These are phyloP conservation scores for Stenurella melanura DNA, from an alignment of 2,888 invertebrate genomes.

Conservation along the genomic window DNA sequence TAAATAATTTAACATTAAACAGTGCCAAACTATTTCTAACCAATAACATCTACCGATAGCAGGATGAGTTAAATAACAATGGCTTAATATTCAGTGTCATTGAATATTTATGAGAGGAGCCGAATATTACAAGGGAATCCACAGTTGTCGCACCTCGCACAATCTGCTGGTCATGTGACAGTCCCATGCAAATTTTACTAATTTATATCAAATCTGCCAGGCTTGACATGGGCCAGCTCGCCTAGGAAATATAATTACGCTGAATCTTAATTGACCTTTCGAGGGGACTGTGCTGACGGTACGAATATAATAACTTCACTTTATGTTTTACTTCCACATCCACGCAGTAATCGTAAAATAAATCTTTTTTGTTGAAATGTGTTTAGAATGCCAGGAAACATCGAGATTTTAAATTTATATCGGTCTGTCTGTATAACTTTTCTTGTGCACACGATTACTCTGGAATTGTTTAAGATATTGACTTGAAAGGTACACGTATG, in stretches of 20 bases:
- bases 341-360: too few species aligned
- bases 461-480: too few species aligned
- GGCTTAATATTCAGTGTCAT: constrained; percentile 40
- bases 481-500: too few species aligned
- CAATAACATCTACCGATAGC: not conserved
- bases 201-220: constrained; percentile 66
- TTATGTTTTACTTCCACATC: not conserved
- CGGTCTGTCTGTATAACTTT: too few species aligned
- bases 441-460: too few species aligned
- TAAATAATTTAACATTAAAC: too few species aligned
- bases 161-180: constrained; percentile 54
- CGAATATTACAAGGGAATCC: constrained; percentile 39
- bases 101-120: constrained; percentile 43
- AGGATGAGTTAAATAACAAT: constrained; percentile 38
- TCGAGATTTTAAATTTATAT: too few species aligned
- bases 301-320: not conserved
- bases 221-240: constrained; percentile 48
- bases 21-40: not conserved
- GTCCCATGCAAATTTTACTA: constrained; percentile 69
- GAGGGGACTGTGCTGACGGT: not conserved
- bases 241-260: constrained; percentile 32
- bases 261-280: constrained; percentile 34
- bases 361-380: too few species aligned
- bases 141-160: constrained; percentile 45
- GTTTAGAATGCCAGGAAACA: too few species aligned